Evolutionary conservation across 2,888 invertebrate species (phyloP).

Genomic region (Drosophila pseudotakahashii): DNA sequence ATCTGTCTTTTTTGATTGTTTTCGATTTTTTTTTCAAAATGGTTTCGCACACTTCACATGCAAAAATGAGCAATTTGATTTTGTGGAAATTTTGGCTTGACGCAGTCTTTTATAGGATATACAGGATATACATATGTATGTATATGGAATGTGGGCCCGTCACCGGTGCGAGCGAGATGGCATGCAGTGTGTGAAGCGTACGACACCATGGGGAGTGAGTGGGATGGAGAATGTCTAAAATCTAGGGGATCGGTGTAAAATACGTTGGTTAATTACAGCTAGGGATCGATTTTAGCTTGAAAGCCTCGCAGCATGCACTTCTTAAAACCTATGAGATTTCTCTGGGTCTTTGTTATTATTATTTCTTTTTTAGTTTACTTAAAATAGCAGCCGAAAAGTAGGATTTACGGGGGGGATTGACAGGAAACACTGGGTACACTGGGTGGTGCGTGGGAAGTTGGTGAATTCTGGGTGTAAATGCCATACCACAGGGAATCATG

Average conservation of each 20-base stretch:
- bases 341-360: conserved; percentile 6
- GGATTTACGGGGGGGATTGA: no score
- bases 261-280: conserved; percentile 35
- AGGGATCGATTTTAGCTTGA: conserved; percentile 12
- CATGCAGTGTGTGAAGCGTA: conserved; percentile 34
- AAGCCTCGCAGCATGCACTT: conserved; percentile 62
- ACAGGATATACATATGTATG: conserved; percentile 1
- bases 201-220: conserved; percentile 16
- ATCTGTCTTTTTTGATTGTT: conserved; percentile 32
- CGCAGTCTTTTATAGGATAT: conserved; percentile 50
- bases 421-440: neutral
- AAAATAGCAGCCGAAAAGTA: neutral
- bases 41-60: conserved; percentile 33
- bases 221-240: conserved; percentile 10
- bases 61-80: conserved; percentile 15
- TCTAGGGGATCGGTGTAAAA: conserved; percentile 31
- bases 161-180: conserved; percentile 37
- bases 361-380: neutral
- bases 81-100: conserved; percentile 30
- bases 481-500: conserved; percentile 24
- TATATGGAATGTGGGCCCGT: conserved; percentile 28
- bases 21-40: conserved; percentile 4
- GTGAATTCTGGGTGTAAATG: conserved; percentile 6
- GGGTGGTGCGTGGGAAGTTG: conserved; percentile 16
- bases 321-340: conserved; percentile 32